These are phyloP conservation scores for Diarsia rubi DNA, from an alignment of 2,888 invertebrate genomes.

Conservation along the genomic window DNA sequence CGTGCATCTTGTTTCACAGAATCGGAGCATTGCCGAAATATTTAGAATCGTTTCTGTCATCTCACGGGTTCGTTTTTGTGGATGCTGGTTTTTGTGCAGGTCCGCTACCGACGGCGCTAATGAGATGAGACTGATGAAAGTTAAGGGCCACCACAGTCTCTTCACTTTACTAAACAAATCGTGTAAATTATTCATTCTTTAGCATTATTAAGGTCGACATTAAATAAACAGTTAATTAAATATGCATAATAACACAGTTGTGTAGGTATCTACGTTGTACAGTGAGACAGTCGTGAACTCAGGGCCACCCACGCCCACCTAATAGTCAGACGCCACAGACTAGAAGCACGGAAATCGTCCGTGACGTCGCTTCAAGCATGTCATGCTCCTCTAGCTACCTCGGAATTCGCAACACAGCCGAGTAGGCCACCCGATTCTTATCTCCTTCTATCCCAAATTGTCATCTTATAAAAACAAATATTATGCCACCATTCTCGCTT, in stretches of 20 bases:
- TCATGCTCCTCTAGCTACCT: constrained; percentile 48
- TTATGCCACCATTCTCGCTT: constrained; percentile 16
- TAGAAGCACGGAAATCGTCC: constrained; percentile 64
- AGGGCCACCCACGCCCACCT: constrained; percentile 73
- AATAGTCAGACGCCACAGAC: constrained; percentile 50
- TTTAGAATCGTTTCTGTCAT: constrained; percentile 88
- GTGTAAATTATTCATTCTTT: constrained; percentile 5
- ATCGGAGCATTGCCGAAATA: constrained; percentile 88
- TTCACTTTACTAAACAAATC: constrained; percentile 30
- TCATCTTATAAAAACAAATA: constrained; percentile 60
- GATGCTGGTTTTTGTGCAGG: constrained; percentile 76
- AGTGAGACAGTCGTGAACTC: constrained; percentile 70
- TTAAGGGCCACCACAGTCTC: constrained; percentile 39
- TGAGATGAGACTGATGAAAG: constrained; percentile 76
- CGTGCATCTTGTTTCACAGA: constrained; percentile 86
- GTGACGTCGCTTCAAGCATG: constrained; percentile 65
- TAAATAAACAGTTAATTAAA: constrained; percentile 48
- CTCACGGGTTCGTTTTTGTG: constrained; percentile 81
- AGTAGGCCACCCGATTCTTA: constrained; percentile 45
- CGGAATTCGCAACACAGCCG: constrained; percentile 45
- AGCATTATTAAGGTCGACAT: constrained; percentile 3
- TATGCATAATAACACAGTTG: constrained; percentile 33
- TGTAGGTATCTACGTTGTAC: constrained; percentile 36
- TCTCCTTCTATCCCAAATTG: constrained; percentile 54
- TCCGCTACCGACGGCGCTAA: constrained; percentile 81